Percentiles rank a stretch among this genome's conserved stretches.
These are phyloP conservation scores for Torymus auratus DNA, from an alignment of 2,888 invertebrate species.

Conservation along the genomic window DNA sequence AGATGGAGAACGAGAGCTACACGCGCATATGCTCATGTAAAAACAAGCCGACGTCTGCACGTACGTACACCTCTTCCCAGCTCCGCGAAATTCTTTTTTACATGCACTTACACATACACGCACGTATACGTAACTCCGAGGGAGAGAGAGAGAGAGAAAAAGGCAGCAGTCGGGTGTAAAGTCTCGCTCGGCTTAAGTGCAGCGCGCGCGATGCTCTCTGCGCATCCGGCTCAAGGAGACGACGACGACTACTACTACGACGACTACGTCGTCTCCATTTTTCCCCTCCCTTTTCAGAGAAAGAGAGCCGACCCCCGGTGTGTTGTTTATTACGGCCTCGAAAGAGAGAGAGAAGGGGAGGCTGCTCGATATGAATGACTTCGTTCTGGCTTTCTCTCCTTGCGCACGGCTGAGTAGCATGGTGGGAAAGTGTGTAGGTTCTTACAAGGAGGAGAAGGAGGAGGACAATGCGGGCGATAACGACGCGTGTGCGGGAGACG, in stretches of 20 bases:
- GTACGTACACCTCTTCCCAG: too few species aligned
- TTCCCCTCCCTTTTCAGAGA: neutral
- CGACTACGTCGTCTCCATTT: too few species aligned
- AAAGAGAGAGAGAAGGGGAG: neutral
- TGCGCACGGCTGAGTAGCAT: neutral
- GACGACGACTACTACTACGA: too few species aligned
- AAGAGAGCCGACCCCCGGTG: neutral
- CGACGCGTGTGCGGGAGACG: slow-evolving; percentile 4
- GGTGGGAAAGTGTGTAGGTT: neutral
- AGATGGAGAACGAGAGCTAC: too few species aligned
- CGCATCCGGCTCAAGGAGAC: too few species aligned
- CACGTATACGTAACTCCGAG: too few species aligned
- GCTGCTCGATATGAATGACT: slow-evolving; percentile 35
- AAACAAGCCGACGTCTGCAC: too few species aligned
- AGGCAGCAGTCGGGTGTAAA: neutral
- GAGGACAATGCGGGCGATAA: slow-evolving; percentile 42
- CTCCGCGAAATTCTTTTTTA: too few species aligned
- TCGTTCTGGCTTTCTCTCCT: slow-evolving; percentile 7
- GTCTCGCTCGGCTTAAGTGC: slow-evolving; percentile 13
- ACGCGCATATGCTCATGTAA: too few species aligned
- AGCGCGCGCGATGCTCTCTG: neutral
- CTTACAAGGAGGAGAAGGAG: neutral
- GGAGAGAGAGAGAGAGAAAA: neutral
- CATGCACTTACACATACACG: too few species aligned
- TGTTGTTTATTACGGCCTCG: neutral